A percentile compares a stretch with the other conserved stretches of the same genome.
phyloP scores from a whole-genome alignment of 1,140 invertebrate species.

The Helicoverpa armigera region DNA sequence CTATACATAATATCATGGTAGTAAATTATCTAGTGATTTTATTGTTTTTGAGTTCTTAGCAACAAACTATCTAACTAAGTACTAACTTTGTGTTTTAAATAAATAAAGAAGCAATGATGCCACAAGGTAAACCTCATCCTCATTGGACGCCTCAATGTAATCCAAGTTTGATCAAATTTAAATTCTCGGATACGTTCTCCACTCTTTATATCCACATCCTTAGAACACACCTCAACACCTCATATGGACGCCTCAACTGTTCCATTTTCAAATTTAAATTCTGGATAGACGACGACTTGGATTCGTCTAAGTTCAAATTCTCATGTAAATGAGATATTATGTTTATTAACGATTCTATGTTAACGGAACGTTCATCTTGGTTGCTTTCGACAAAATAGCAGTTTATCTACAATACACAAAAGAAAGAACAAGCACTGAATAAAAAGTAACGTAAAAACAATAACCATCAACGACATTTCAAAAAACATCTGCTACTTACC shows the following conservation, averaged over 20 bases:
- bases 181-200: too few relatives aligned
- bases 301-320: constrained; percentile 76
- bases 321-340: constrained; percentile 76
- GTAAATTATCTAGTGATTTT: too few relatives aligned
- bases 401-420: constrained; percentile 78
- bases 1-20: too few relatives aligned
- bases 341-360: constrained; percentile 67
- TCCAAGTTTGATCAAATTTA: too few relatives aligned
- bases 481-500: constrained; percentile 68
- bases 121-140: constrained; percentile 70
- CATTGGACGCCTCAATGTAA: constrained; percentile 62
- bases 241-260: constrained; percentile 62
- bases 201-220: too few relatives aligned
- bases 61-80: too few relatives aligned
- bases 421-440: constrained; percentile 14
- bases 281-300: constrained; percentile 80
- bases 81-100: too few relatives aligned
- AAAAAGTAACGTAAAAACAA: constrained; percentile 20
- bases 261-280: constrained; percentile 78
- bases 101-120: constrained; percentile 77
- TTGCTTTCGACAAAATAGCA: constrained; percentile 73
- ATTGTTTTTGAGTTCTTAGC: too few relatives aligned
- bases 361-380: constrained; percentile 60
- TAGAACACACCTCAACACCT: too few relatives aligned
- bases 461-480: constrained; percentile 23